Evolutionary conservation across 1,140 invertebrate genomes (phyloP).

Genomic region (Drosophila pseudoobscura): DNA sequence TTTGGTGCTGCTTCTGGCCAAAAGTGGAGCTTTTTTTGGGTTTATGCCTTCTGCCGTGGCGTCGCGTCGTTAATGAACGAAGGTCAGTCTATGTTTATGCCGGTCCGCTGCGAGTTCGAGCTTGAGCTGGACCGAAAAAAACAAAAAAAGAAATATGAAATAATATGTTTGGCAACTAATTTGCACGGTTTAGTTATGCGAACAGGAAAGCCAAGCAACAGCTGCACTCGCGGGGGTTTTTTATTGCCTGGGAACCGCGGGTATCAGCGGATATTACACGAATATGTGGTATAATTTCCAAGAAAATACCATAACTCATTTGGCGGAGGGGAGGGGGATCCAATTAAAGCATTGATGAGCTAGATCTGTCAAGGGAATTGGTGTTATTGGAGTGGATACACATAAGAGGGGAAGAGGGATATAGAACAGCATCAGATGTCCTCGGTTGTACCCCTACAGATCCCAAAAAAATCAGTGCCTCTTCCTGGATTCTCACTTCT

Average conservation of each 20-base stretch:
- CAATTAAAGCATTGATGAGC: no score
- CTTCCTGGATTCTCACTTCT: conserved; percentile 15
- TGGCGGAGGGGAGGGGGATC: neutral
- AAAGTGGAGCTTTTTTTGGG: conserved; percentile 59
- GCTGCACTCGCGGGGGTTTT: conserved; percentile 26
- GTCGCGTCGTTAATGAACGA: conserved; percentile 71
- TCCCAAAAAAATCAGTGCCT: no score
- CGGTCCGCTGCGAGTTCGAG: conserved; percentile 21
- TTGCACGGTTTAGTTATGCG: conserved; percentile 57
- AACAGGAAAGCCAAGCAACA: conserved; percentile 41
- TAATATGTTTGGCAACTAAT: conserved; percentile 64
- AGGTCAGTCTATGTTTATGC: conserved; percentile 59
- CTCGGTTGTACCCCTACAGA: no score
- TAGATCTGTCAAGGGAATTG: no score
- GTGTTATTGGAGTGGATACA: no score
- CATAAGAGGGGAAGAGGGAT: no score
- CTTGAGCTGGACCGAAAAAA: neutral
- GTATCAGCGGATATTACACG: conserved; percentile 24
- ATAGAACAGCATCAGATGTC: no score
- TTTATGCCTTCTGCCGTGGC: conserved; percentile 61
- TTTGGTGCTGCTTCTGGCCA: conserved; percentile 45
- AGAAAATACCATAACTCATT: neutral
- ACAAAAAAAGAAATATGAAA: conserved; percentile 30
- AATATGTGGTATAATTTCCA: neutral
- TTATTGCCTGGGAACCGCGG: conserved; percentile 20